Base-by-base conservation (phyloP, 1,140 invertebrate species). In the Drosophila nasuta region DNA sequence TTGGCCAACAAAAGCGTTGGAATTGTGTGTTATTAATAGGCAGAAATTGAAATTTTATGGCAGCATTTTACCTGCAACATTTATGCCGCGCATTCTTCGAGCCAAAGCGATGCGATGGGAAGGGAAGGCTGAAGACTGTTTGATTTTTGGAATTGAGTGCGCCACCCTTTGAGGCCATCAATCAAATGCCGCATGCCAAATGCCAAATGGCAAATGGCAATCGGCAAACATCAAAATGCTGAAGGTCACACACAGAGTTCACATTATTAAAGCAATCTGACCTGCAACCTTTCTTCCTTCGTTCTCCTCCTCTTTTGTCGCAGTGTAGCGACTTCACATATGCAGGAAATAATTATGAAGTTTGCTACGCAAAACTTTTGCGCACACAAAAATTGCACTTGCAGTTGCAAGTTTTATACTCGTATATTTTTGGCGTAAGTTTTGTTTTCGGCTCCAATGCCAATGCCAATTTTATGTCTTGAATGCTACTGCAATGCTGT, bases 41-140 rank as follows among this genome's bases (percentile, higher is more conserved):
- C 62, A 71, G 54, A 79, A 89, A 89, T 89, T 85, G 85, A 89
- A 89, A 90, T 90, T 81, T 88, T 79, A 88, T 89, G 64, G 71
- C 77, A 49, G 71, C 66, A 52, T 45, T 75, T 41, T 75, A 46
- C 30, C 8, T 57, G 54, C 54, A 41, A 57, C 51, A 70, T 81
- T 81, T 74, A 81, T 83, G 65, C 58, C 38, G 62, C 38, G 62
- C 52, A 77, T 78, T 85, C 56, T 77, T 65, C 56, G 65, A 3
- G 41, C 1, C 35, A 38, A 62, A 3, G 41, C 7, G 7, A 38
- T 2, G 6, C 6, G 8, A 38, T 2, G 51, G 74, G 35, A 25
- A 25, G 20, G 3, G 20, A 25, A 25, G 20, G 20, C 20, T 20
- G 20, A 25, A n/a, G 8, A 5, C 25, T 33, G 52, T 77, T 83